Evolutionary conservation across 2,113 vertebrate genomes (phyloP).

Genomic region (Apus apus): DNA sequence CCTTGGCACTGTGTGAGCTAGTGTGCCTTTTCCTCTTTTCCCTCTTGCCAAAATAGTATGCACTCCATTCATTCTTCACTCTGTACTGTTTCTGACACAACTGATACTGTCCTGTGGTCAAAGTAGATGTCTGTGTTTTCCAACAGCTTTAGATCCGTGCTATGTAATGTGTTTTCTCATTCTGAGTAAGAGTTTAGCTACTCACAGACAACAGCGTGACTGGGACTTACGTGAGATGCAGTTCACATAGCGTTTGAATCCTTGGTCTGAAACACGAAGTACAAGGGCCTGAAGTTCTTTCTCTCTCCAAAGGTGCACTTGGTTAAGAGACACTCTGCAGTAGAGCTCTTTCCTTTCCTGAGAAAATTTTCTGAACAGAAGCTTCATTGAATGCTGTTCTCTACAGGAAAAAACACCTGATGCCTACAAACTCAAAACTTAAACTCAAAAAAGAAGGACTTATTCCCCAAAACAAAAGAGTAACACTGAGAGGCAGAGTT

Average conservation of each 20-base stretch:
- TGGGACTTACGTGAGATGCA: background rate
- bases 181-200: background rate
- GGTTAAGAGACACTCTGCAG: background rate
- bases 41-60: background rate
- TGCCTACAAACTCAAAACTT: background rate
- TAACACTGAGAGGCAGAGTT: background rate
- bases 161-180: background rate
- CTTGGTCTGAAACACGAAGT: background rate
- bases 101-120: background rate
- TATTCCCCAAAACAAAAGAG: background rate
- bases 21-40: background rate
- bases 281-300: accelerated
- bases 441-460: background rate
- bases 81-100: background rate
- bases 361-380: background rate
- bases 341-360: background rate
- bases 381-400: background rate
- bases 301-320: background rate
- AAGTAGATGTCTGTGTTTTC: background rate
- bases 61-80: background rate
- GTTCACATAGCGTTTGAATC: background rate
- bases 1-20: background rate
- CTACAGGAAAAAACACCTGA: background rate
- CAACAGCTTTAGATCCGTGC: background rate
- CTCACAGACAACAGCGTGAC: background rate